A percentile compares a stretch with the other conserved stretches of the same genome.
Evolutionary conservation across 1,140 invertebrate species (phyloP).

Genomic region (Drosophila sturtevanti): DNA sequence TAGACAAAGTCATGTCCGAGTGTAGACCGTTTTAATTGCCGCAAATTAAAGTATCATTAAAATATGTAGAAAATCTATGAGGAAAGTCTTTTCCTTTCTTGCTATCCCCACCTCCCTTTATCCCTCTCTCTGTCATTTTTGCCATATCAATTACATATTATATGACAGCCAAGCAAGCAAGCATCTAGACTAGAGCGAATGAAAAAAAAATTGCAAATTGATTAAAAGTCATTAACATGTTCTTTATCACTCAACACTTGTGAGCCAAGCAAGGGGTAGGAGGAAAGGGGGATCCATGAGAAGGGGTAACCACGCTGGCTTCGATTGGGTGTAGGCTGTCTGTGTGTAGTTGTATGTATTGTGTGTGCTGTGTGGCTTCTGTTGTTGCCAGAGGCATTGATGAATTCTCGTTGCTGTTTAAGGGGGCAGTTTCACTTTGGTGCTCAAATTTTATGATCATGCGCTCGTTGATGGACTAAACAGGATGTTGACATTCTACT

Average conservation of each 20-base stretch:
- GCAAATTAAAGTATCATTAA: constrained; percentile 78
- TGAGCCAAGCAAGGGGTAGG: neutral
- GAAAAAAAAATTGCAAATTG: constrained; percentile 62
- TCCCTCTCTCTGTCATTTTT: neutral
- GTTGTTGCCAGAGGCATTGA: constrained; percentile 21
- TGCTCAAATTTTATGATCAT: constrained; percentile 69
- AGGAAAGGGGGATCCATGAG: neutral
- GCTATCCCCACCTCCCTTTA: neutral
- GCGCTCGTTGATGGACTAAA: constrained; percentile 57
- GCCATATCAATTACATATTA: constrained; percentile 64
- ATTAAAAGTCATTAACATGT: constrained; percentile 81
- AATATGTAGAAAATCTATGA: constrained; percentile 61
- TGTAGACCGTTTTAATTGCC: constrained; percentile 75
- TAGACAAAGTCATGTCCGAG: constrained; percentile 25
- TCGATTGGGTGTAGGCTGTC: constrained; percentile 41
- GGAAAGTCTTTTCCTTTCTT: constrained; percentile 21
- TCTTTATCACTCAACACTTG: constrained; percentile 77
- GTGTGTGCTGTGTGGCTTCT: neutral
- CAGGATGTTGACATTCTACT: constrained; percentile 45
- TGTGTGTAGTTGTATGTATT: neutral
- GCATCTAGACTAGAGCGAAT: neutral
- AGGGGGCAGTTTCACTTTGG: constrained; percentile 50
- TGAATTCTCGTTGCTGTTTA: neutral
- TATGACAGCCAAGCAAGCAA: constrained; percentile 45
- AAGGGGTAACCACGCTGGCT: neutral